Conservation (phyloP, 1,140 invertebrate genomes). For the Euschistus heros region DNA sequence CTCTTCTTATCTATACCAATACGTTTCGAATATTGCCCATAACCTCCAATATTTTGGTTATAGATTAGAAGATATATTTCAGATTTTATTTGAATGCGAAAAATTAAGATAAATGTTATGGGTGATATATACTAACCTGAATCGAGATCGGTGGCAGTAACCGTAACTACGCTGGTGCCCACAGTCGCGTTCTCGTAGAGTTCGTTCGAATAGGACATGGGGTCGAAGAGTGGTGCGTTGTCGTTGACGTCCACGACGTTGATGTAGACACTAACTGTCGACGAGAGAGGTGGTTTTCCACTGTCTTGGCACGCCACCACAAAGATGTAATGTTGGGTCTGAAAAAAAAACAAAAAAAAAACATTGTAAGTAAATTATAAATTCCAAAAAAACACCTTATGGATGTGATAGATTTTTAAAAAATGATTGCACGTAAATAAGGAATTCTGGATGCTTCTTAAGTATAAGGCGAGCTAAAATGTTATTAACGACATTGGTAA, state of each 20-base stretch:
- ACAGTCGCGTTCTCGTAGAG: conserved; percentile 76
- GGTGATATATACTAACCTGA: conserved; percentile 50
- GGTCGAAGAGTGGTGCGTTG: conserved; percentile 84
- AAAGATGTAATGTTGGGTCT: conserved; percentile 89
- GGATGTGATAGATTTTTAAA: neutral
- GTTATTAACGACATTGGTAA: no score
- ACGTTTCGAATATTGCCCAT: no score
- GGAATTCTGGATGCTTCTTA: no score
- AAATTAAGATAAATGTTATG: no score
- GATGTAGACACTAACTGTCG: conserved; percentile 82
- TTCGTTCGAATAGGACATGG: conserved; percentile 77
- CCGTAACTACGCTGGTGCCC: conserved; percentile 64
- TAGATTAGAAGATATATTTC: no score
- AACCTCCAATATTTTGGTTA: no score
- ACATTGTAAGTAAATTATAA: neutral
- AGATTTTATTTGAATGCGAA: no score
- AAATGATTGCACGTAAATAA: neutral
- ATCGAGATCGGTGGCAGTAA: conserved; percentile 82
- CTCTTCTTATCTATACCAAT: no score
- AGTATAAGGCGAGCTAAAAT: no score
- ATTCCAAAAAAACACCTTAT: neutral
- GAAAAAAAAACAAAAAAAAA: conserved; percentile 29
- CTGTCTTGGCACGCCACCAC: conserved; percentile 84
- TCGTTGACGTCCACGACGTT: conserved; percentile 92
- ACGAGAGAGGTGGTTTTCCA: conserved; percentile 76